phyloP scores from a whole-genome alignment of 2,797 vertebrate species.

The Anas capensis region DNA sequence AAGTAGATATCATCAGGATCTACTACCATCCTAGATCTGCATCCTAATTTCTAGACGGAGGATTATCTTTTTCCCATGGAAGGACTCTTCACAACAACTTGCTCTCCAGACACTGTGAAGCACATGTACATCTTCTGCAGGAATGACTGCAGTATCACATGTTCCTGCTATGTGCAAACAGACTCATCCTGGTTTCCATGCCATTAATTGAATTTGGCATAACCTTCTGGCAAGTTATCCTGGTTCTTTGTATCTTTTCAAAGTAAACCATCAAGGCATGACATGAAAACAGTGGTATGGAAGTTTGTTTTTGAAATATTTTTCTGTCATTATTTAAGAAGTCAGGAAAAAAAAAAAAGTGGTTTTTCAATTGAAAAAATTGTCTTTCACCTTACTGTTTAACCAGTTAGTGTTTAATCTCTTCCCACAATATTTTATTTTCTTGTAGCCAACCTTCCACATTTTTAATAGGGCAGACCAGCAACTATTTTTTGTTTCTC shows the following conservation, averaged over 20 bases:
- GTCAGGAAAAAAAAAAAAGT: background rate
- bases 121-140: accelerated
- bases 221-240: background rate
- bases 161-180: background rate
- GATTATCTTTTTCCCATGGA: background rate
- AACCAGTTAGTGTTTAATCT: background rate
- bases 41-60: background rate
- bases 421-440: background rate
- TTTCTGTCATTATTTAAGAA: background rate
- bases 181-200: background rate
- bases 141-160: background rate
- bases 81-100: background rate
- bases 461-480: background rate
- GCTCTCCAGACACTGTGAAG: background rate
- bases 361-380: background rate
- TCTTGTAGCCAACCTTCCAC: background rate
- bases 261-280: background rate
- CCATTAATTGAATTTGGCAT: background rate
- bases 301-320: accelerated
- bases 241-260: background rate
- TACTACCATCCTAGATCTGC: background rate
- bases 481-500: background rate
- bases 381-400: background rate
- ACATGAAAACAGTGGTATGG: background rate
- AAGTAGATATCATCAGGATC: background rate